Evolutionary conservation across 2,888 invertebrate species (phyloP), one percentile per base, ranked within the genome.

Genomic region (Ormyrus labotus): DNA sequence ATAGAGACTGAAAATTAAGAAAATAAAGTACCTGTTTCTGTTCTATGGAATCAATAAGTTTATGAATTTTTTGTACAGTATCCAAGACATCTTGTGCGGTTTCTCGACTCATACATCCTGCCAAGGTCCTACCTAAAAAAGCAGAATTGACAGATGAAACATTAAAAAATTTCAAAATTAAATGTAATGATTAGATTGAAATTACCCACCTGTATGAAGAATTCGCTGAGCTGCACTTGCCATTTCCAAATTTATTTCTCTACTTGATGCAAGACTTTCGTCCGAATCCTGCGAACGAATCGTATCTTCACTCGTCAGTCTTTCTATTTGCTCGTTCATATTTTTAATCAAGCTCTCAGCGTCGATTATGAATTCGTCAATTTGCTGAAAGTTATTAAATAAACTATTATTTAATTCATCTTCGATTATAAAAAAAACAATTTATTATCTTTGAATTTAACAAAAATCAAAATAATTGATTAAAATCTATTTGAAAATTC

Each of bases 321-420:
- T 91, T 83, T 92, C 91, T 84, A 93, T 92, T 68, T 95, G 91
- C 84, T 93, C 92, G 81, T 94, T 93, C 89, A 96, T 92, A 87
- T 94, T 93, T 57, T 92, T 91, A 50, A 94, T 89, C 0, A 93
- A 93, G 61, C 92, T 91, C 72, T 92, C 92, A 75, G 94, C 93
- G 85, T 94, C 94, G 81, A 92, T 92, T 84, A 92, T 91, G 87
- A 94, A 95, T 85, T 94, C 93, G 87, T 96, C 95, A 76, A 95
- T 93, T 89, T 93, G 75, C 81, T 83, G 75, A 34, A 81, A 76
- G 58, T 45, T 61, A 10, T 45, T 60, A 65, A 65, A 50, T 13
- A 51, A 11, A 34, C 3, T 19, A 19, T 53, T 11, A 61, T 61
- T 55, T 19, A 19, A 19, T 19, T 19, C 19, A 19, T 19, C 19